These are phyloP conservation scores for Clarias laeviceps DNA, from an alignment of 2,797 vertebrate species.

Conservation along the genomic window DNA sequence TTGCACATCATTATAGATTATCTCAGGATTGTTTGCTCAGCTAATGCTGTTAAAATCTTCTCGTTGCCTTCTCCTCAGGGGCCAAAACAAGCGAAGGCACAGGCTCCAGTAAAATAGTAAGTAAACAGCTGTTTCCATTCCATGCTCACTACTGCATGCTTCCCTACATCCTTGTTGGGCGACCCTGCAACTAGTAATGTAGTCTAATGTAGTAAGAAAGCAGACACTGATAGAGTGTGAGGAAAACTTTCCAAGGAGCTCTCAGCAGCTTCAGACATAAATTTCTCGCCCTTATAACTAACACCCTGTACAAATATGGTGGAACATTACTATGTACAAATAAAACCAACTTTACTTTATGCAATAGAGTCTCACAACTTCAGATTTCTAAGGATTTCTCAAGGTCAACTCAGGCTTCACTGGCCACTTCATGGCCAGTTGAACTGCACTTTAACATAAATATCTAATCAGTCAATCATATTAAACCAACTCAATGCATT, in stretches of 20 bases:
- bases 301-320: neutral
- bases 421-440: too few species aligned
- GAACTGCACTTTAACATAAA: too few species aligned
- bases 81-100: conserved; percentile 79
- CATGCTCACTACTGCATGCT: neutral
- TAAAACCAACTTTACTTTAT: neutral
- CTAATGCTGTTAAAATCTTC: conserved; percentile 36
- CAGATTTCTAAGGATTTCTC: neutral
- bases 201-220: neutral
- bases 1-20: conserved; percentile 28
- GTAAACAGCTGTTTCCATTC: conserved; percentile 55
- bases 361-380: neutral
- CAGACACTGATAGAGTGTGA: neutral
- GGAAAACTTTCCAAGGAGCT: neutral
- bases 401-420: too few species aligned
- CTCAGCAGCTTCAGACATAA: neutral
- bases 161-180: neutral
- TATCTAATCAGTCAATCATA: too few species aligned
- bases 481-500: too few species aligned
- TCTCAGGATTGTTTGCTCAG: conserved; percentile 21
- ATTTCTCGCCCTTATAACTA: neutral
- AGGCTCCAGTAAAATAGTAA: conserved; percentile 84
- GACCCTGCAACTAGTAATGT: too few species aligned
- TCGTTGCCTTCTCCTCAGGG: conserved; percentile 63
- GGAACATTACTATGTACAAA: neutral